Conservation (phyloP, 2,888 invertebrate species). For the Ochropleura leucogaster region DNA sequence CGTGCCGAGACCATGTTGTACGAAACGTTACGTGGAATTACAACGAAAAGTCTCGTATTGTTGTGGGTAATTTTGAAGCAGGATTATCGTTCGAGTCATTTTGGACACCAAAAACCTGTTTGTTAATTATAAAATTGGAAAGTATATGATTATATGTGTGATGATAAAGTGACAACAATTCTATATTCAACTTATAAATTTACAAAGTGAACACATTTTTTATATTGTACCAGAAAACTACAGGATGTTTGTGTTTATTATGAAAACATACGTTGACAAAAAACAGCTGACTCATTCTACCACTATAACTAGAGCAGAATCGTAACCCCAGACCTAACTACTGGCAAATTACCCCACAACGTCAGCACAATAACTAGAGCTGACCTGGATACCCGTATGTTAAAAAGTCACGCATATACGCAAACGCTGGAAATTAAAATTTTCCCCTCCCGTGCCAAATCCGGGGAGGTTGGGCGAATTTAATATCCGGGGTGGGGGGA, state of each 20-base stretch:
- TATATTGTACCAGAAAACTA: neutral
- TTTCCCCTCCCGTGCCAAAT: conserved; percentile 57
- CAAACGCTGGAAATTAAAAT: conserved; percentile 64
- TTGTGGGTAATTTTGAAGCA: neutral
- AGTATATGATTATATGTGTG: too few relatives aligned
- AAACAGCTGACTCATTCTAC: conserved; percentile 25
- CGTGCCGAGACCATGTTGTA: conserved; percentile 22
- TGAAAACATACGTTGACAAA: neutral
- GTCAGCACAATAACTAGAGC: conserved; percentile 46
- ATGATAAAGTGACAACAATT: too few relatives aligned
- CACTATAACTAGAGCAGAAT: conserved; percentile 33
- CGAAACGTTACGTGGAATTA: conserved; percentile 18
- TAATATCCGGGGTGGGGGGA: conserved; percentile 64
- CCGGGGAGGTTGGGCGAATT: conserved; percentile 53
- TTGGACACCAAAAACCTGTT: neutral
- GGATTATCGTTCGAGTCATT: neutral
- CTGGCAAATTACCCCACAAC: conserved; percentile 51
- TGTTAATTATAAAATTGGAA: neutral
- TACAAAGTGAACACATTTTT: too few relatives aligned
- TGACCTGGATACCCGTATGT: conserved; percentile 56
- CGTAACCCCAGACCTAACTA: conserved; percentile 37
- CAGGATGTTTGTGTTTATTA: neutral
- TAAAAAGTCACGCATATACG: conserved; percentile 48
- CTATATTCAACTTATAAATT: too few relatives aligned
- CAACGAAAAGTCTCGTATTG: conserved; percentile 1